These are phyloP conservation scores for Cepphus grylle DNA, from an alignment of 2,113 vertebrate species.

Conservation along the genomic window DNA sequence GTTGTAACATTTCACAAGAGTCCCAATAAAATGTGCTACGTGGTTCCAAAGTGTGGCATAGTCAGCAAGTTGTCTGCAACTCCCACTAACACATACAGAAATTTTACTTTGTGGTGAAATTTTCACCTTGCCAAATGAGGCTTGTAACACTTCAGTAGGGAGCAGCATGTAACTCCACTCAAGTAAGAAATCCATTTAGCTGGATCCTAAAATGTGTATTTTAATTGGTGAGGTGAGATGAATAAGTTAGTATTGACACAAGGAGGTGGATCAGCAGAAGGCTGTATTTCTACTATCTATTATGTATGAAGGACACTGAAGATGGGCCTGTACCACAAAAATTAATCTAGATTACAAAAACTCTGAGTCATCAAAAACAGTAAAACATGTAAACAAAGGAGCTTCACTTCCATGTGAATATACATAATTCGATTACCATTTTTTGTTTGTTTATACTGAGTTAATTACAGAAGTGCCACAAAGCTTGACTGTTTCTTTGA, in stretches of 20 bases:
- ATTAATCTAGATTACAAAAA: background rate
- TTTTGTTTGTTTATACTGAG: background rate
- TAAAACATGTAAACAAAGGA: background rate
- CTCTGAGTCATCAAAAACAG: background rate
- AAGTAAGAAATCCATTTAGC: background rate
- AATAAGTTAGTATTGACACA: background rate
- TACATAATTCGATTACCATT: background rate
- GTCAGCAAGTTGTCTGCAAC: background rate
- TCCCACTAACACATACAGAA: background rate
- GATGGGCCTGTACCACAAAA: background rate
- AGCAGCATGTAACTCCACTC: background rate
- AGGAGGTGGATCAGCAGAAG: background rate
- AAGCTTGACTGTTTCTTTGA: background rate
- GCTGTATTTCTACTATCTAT: background rate
- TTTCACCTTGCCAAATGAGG: background rate
- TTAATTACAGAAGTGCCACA: background rate
- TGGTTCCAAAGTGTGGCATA: background rate
- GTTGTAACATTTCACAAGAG: background rate
- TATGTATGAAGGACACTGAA: constrained; percentile 7
- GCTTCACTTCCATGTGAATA: background rate
- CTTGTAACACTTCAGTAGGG: background rate
- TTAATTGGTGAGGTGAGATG: background rate
- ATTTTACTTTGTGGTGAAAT: background rate
- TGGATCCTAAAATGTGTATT: background rate
- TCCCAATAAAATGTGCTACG: background rate